Conservation (phyloP, 1,140 invertebrate genomes). For the Bombus superbus region DNA sequence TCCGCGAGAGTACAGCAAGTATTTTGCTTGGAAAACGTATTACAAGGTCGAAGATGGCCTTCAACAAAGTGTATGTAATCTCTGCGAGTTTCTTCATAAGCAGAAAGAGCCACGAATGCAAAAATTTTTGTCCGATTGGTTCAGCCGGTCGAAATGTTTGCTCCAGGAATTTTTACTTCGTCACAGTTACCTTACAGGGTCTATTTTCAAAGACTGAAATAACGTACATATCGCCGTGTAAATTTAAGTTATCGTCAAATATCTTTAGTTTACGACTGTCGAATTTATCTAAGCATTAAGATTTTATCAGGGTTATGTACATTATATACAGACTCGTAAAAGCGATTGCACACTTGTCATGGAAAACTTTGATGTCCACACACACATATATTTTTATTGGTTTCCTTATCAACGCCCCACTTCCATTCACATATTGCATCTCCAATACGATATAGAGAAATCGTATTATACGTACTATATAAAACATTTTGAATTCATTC, state of each 20-base stretch:
- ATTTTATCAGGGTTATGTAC: too few species aligned
- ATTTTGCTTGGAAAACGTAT: constrained; percentile 83
- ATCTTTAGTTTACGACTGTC: neutral
- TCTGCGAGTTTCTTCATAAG: constrained; percentile 69
- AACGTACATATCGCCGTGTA: neutral
- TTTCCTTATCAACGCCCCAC: too few species aligned
- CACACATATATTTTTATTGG: too few species aligned
- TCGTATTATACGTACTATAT: too few species aligned
- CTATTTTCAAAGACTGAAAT: neutral
- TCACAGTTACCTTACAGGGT: constrained; percentile 34
- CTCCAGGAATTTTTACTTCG: constrained; percentile 56
- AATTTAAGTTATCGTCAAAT: neutral
- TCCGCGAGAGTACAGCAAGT: constrained; percentile 79
- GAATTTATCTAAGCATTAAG: too few species aligned
- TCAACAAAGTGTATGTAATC: constrained; percentile 57
- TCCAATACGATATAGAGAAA: too few species aligned
- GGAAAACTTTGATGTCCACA: too few species aligned
- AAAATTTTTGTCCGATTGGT: constrained; percentile 67
- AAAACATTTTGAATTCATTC: too few species aligned
- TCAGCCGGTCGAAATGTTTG: constrained; percentile 62
- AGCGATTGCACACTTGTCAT: too few species aligned
- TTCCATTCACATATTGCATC: too few species aligned
- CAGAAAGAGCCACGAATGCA: constrained; percentile 46
- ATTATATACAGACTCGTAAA: too few species aligned
- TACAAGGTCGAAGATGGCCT: constrained; percentile 65